Conservation (phyloP, 2,113 vertebrate species). For the Ciconia boyciana region DNA sequence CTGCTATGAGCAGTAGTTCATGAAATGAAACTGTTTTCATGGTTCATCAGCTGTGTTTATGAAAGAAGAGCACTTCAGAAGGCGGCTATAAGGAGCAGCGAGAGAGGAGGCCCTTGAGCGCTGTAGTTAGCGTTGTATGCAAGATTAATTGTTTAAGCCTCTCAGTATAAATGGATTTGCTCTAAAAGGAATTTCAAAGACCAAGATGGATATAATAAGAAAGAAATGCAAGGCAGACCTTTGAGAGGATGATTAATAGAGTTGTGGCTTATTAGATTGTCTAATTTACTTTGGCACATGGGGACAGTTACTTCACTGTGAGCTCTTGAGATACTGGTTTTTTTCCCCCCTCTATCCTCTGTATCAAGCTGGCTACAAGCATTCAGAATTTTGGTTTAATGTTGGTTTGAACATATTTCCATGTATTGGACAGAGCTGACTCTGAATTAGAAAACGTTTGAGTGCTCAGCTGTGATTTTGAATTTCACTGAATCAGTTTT, state of each 20-base stretch:
- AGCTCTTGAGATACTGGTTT: neutral
- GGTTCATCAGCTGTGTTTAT: neutral
- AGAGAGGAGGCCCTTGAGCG: neutral
- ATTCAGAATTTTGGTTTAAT: neutral
- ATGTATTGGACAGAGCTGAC: neutral
- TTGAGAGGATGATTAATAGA: neutral
- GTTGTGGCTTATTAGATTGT: neutral
- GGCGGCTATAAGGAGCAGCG: neutral
- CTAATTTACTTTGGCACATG: neutral
- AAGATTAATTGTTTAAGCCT: neutral
- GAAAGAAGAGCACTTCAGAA: slow-evolving; percentile 1
- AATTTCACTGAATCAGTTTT: neutral
- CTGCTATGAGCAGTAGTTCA: slow-evolving; percentile 11
- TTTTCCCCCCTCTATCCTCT: neutral
- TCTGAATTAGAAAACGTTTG: neutral
- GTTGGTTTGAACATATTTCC: neutral
- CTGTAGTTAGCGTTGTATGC: neutral
- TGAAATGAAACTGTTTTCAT: neutral
- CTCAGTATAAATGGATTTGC: neutral
- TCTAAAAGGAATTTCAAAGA: neutral
- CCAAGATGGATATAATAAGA: neutral
- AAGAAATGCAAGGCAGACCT: neutral
- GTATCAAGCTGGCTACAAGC: neutral
- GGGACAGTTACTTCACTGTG: neutral
- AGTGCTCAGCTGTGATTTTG: neutral